These are phyloP conservation scores for Anodontia alba DNA, from an alignment of 2,888 invertebrate species.

Conservation along the genomic window DNA sequence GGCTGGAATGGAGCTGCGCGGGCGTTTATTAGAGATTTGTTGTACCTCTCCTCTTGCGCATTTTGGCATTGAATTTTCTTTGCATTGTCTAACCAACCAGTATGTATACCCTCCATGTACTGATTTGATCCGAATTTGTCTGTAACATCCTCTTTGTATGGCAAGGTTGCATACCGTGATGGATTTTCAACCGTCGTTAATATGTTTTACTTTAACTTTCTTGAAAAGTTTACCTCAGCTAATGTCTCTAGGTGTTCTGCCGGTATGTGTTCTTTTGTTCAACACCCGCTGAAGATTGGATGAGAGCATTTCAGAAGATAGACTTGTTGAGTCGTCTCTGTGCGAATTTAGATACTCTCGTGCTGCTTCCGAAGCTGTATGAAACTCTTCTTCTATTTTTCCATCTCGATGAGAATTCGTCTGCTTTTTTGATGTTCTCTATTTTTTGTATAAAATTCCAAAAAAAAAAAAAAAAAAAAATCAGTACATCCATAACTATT, in stretches of 20 bases:
- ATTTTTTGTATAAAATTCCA: neutral
- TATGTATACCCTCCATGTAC: neutral
- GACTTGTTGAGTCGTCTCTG: neutral
- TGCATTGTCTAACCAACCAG: neutral
- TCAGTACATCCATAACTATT: neutral
- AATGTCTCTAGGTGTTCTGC: neutral
- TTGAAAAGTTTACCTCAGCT: neutral
- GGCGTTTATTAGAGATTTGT: neutral
- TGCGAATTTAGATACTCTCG: neutral
- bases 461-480: neutral
- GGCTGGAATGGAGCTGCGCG: neutral
- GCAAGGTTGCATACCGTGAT: neutral
- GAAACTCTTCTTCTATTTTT: neutral
- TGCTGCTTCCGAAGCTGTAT: neutral
- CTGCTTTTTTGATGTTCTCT: neutral
- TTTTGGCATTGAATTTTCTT: neutral
- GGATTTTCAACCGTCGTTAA: neutral
- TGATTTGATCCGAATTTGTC: neutral
- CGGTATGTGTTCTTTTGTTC: neutral
- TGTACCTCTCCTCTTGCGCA: neutral
- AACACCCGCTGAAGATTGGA: neutral
- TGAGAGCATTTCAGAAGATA: conserved; percentile 3
- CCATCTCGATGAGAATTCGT: neutral
- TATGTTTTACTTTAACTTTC: neutral
- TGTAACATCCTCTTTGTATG: neutral